Evolutionary conservation across 2,797 vertebrate genomes (phyloP).

Genomic region (Chelidonichthys spinosus): DNA sequence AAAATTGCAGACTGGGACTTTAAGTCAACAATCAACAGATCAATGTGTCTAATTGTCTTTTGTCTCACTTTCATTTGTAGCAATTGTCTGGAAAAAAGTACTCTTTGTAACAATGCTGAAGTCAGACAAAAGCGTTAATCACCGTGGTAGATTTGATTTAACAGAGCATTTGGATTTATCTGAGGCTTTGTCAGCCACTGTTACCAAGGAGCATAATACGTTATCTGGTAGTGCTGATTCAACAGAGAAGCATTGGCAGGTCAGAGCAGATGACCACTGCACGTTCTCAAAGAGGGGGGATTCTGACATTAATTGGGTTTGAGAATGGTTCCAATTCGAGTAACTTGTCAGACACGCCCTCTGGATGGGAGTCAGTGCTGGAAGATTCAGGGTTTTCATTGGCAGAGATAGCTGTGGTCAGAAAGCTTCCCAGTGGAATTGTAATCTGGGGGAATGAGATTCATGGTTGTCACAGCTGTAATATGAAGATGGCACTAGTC

Average conservation of each 20-base stretch:
- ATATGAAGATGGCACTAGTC: no score
- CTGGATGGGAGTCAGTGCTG: no score
- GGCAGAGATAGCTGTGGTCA: no score
- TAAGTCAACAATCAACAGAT: neutral
- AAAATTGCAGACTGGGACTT: no score
- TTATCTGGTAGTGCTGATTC: neutral
- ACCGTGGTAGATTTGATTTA: neutral
- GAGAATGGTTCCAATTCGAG: neutral
- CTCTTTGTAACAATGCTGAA: neutral
- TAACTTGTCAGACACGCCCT: no score
- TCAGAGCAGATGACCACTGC: neutral
- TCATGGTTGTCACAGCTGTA: no score
- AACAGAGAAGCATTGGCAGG: neutral
- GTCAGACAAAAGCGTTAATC: neutral
- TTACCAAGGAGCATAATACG: neutral
- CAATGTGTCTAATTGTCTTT: neutral
- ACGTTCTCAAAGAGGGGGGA: neutral
- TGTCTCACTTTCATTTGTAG: neutral
- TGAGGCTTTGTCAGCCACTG: constrained; percentile 1
- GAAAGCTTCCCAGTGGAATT: no score
- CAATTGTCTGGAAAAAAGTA: neutral
- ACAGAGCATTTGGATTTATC: neutral
- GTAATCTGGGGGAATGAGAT: no score
- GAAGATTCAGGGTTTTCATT: no score
- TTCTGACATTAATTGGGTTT: neutral